Conservation (phyloP, 2,113 vertebrate species). For the Notarius quadriscutis region DNA sequence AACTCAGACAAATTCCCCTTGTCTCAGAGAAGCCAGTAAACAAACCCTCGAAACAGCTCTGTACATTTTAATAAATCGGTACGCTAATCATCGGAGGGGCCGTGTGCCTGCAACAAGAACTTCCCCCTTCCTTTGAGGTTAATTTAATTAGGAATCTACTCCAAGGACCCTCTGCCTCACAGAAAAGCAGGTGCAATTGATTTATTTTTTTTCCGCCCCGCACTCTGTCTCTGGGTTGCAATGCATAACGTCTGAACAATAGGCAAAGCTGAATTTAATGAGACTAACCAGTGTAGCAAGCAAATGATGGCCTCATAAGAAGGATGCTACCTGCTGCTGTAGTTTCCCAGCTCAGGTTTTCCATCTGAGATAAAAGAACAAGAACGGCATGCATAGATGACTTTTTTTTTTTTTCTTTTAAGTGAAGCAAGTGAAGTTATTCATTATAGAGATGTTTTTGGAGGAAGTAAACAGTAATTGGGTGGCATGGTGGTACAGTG, state of each 20-base stretch:
- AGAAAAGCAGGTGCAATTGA: slow-evolving; percentile 45
- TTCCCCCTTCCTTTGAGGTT: slow-evolving; percentile 50
- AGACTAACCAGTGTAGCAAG: not conserved
- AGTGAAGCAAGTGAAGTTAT: not conserved
- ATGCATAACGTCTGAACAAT: slow-evolving; percentile 36
- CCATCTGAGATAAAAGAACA: not conserved
- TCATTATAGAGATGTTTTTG: slow-evolving; percentile 1
- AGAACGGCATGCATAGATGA: not conserved
- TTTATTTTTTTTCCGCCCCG: slow-evolving; percentile 36
- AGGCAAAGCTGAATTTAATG: slow-evolving; percentile 29
- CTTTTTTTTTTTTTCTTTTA: not conserved
- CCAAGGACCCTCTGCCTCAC: slow-evolving; percentile 4
- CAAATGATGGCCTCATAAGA: not conserved
- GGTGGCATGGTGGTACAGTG: no score
- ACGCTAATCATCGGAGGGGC: slow-evolving; percentile 48
- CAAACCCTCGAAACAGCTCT: slow-evolving; percentile 30
- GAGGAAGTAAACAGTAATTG: not conserved
- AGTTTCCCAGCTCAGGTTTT: not conserved
- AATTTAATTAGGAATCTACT: slow-evolving; percentile 53
- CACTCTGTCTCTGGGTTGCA: slow-evolving; percentile 12
- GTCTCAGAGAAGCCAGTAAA: slow-evolving; percentile 35
- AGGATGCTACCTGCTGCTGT: not conserved
- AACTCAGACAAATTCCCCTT: slow-evolving; percentile 29
- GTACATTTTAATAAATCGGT: slow-evolving; percentile 56
- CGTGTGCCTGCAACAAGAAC: not conserved